A percentile compares a stretch with the other conserved stretches of the same genome.
Conservation (phyloP, 2,113 vertebrate species). For the Melierax canorus region DNA sequence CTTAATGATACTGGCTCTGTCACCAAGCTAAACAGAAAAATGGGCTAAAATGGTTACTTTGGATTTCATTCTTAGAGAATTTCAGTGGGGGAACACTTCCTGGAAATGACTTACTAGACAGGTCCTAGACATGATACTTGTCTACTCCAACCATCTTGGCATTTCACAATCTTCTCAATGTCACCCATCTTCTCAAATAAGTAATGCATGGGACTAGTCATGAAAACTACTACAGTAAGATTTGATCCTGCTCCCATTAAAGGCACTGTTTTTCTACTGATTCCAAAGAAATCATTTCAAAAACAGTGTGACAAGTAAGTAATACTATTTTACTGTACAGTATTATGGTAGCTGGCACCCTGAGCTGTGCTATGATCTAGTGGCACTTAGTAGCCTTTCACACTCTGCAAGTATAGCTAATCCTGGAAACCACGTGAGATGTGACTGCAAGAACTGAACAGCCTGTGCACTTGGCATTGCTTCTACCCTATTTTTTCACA, state of each 20-base stretch:
- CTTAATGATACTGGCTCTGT: neutral
- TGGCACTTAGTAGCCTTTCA: neutral
- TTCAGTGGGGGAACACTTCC: neutral
- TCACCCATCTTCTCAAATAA: neutral
- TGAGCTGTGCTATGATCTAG: neutral
- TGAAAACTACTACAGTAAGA: neutral
- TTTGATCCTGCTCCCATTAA: neutral
- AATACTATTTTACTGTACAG: neutral
- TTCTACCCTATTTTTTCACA: constrained; percentile 18
- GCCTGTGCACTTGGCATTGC: neutral
- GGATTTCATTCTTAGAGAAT: neutral
- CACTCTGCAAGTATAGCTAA: neutral
- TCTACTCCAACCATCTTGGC: neutral
- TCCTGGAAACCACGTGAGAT: neutral
- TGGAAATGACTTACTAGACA: neutral
- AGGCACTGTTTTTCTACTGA: neutral
- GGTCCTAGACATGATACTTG: neutral
- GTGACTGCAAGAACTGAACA: neutral
- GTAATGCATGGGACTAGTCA: neutral
- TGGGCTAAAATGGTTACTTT: neutral
- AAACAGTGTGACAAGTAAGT: neutral
- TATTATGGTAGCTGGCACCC: neutral
- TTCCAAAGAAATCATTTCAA: neutral
- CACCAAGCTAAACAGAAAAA: neutral
- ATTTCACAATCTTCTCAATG: neutral